Base-by-base conservation (phyloP, 2,888 invertebrate genomes). In the Campaea margaritaria region DNA sequence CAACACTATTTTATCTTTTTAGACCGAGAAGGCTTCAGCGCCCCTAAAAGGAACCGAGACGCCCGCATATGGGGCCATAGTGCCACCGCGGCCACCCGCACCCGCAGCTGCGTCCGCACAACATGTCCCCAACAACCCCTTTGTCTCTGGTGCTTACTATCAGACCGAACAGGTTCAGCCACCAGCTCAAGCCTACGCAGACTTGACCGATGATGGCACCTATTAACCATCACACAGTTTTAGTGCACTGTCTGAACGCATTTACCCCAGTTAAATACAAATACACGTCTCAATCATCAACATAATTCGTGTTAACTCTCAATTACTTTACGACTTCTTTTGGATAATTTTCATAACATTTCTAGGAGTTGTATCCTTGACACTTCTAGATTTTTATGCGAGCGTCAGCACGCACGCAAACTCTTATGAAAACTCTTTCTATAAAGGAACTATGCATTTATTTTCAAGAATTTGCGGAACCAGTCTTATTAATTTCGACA, bases 101-200 rank as follows among this genome's bases (percentile, higher is more conserved):
- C 93, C 91, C 44, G 83, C 91, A 14, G 76, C 93, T 66, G 93
- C 94, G 34, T 94, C 95, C 15, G 94, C 93, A 61, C 85, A 93
- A 39, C 94, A 94, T 76, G 94, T 94, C 62, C 92, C 94, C 53
- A 93, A 93, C 69, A 94, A 94, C 70, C 93, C 93, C 0, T 93
- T 93, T 78, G 93, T 93, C 14, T 94, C 94, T 56, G 94, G 94
- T 9, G 94, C 94, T 38, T 90, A 94, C 68, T 93, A 94, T 65
- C 93, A 93, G 67, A 94, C 94, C 58, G 94, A 95, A 74, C 93
- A 93, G 7, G 94, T 95, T 8, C 96, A 96, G 78, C 95, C 95
- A 1, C 94, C 93, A 62, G 86, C 95, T 1, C 93, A 94, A 64
- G 94, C 94, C 65, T 89, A 88, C 67, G 85, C 86, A 11, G 90